phyloP scores from a whole-genome alignment of 2,888 invertebrate genomes.

The Ligdia adustata region DNA sequence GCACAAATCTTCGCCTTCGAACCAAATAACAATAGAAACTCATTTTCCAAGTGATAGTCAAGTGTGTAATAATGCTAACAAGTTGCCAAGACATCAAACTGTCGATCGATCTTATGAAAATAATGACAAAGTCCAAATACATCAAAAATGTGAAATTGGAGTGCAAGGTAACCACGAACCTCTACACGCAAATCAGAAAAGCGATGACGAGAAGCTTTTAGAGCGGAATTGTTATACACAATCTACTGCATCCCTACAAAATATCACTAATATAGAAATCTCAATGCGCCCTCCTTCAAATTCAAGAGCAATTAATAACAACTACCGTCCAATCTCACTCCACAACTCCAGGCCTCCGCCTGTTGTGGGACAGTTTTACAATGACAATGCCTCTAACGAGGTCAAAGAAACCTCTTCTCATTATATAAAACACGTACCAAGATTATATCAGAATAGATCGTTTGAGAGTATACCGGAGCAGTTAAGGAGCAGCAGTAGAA shows the following conservation, averaged over 20 bases:
- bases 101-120: constrained; percentile 45
- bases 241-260: constrained; percentile 71
- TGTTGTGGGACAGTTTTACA: constrained; percentile 53
- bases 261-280: constrained; percentile 79
- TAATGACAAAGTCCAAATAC: constrained; percentile 47
- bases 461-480: constrained; percentile 80
- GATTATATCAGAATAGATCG: constrained; percentile 75
- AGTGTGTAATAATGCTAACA: constrained; percentile 47
- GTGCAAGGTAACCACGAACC: constrained; percentile 62
- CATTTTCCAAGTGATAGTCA: constrained; percentile 72
- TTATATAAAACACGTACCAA: constrained; percentile 72
- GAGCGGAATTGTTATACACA: constrained; percentile 69
- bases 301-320: constrained; percentile 57
- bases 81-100: constrained; percentile 46
- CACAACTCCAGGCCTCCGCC: constrained; percentile 65
- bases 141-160: constrained; percentile 64
- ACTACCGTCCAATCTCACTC: constrained; percentile 77
- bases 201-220: constrained; percentile 79
- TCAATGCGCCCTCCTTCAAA: constrained; percentile 67
- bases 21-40: constrained; percentile 75
- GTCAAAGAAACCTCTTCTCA: constrained; percentile 75
- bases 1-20: constrained; percentile 67
- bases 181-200: constrained; percentile 70
- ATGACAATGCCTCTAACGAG: constrained; percentile 67
- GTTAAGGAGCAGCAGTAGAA: constrained; percentile 68